A percentile compares a stretch with the other conserved stretches of the same genome.
Evolutionary conservation across 2,888 invertebrate genomes (phyloP).

Genomic region (Ischnura elegans): DNA sequence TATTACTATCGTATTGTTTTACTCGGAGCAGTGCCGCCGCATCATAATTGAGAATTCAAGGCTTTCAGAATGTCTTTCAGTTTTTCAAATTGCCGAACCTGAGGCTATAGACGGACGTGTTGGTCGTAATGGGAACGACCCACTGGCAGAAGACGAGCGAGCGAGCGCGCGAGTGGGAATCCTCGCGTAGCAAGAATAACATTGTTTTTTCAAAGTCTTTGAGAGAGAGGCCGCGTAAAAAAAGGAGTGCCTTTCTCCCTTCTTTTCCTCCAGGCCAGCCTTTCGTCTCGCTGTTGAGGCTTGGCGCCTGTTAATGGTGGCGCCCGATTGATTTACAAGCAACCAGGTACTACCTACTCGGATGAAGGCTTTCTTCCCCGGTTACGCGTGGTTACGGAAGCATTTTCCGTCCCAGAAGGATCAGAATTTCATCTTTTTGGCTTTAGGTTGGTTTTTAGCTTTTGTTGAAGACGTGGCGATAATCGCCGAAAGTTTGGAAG

Average conservation of each 20-base stretch:
- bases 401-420: background rate
- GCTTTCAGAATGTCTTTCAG: no score
- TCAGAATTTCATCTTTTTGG: no score
- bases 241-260: background rate
- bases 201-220: background rate
- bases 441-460: no score
- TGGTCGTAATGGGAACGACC: background rate
- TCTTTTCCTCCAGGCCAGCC: background rate
- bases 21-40: no score
- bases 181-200: background rate
- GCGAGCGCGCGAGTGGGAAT: background rate
- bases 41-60: no score
- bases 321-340: slow-evolving; percentile 14
- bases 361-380: background rate
- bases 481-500: no score
- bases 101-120: no score
- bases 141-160: background rate
- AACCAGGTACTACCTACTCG: background rate
- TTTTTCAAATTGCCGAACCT: no score
- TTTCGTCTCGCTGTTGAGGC: background rate
- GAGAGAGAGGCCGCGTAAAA: background rate
- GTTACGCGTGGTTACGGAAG: background rate
- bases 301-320: background rate
- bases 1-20: no score
- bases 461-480: no score